Evolutionary conservation across 1,140 invertebrate species (phyloP), one percentile per base, ranked within the genome.

Genomic region (Glossosoma conforme): DNA sequence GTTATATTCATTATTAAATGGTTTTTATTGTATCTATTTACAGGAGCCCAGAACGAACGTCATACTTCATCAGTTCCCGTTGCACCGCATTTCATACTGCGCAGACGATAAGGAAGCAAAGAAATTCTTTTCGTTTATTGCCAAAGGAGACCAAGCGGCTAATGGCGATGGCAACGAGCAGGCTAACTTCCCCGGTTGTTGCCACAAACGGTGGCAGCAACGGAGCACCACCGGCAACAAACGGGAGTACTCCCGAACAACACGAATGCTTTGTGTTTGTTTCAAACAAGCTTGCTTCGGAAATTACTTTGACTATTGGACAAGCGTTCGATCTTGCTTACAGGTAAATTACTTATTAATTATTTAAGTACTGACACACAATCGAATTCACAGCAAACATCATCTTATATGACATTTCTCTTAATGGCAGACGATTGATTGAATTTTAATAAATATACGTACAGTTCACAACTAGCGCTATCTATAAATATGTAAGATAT

Each of bases 281-380:
- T 43, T 95, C 91, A 54, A 94, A 96, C 62, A 97, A 97, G 77
- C 74, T 96, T 62, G 91, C 94, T 5, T 93, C 96, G 60, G 93
- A 97, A 66, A 96, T 98, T 48, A 97, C 93, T 8, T 72, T 98
- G 51, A 97, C 94, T 9, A 96, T 97, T 60, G 94, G 94, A 2
- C 94, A 98, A 68, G 94, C 94, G 0, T 97, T 98, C 72, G 93
- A 97, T 74, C 77, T 97, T 58, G 94, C 94, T n/a, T 97, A 97
- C 70, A 86, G 83, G 78, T 82, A 52, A 54, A 63, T n/a, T n/a
- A n/a, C n/a, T n/a, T n/a, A n/a, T n/a, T n/a, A n/a, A n/a, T n/a
- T n/a, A n/a, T n/a, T n/a, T n/a, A n/a, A n/a, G n/a, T n/a, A n/a
- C n/a, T n/a, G n/a, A n/a, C n/a, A n/a, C n/a, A n/a, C n/a, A n/a